Conservation (phyloP, 2,888 invertebrate genomes). For the Carcina quercana region DNA sequence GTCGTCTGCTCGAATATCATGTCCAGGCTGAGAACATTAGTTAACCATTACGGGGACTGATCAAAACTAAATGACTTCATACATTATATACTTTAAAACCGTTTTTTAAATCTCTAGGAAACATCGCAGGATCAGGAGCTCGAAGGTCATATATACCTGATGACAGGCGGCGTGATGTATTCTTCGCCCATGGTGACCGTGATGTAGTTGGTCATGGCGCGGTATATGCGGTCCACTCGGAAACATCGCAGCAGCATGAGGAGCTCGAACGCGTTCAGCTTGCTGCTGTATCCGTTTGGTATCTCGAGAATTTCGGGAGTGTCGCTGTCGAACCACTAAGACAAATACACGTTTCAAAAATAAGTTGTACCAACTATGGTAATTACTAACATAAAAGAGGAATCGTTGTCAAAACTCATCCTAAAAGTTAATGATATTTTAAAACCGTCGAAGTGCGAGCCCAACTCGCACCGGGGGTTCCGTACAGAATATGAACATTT, state of each 20-base stretch:
- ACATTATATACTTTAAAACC: too few relatives aligned
- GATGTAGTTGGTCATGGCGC: conserved; percentile 90
- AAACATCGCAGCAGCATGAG: conserved; percentile 92
- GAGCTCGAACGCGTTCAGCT: conserved; percentile 78
- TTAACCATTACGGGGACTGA: neutral
- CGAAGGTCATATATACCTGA: too few relatives aligned
- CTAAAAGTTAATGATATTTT: too few relatives aligned
- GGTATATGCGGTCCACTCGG: conserved; percentile 90
- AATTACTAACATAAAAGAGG: too few relatives aligned
- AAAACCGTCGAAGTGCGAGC: too few relatives aligned
- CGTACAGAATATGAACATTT: too few relatives aligned
- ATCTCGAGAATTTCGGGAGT: conserved; percentile 82
- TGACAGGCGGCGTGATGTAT: conserved; percentile 91
- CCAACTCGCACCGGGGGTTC: too few relatives aligned
- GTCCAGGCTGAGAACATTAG: conserved; percentile 82
- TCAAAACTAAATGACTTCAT: neutral
- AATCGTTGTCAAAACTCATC: too few relatives aligned
- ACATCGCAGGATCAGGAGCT: too few relatives aligned
- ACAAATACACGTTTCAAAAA: too few relatives aligned
- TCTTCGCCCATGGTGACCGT: conserved; percentile 88
- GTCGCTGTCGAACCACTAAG: conserved; percentile 89
- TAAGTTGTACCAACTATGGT: too few relatives aligned
- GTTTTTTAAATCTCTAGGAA: too few relatives aligned
- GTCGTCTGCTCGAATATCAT: conserved; percentile 90
- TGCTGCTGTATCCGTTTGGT: conserved; percentile 81